Evolutionary conservation across 37 sponge, comb jelly and placozoan genomes (phyloP).

Genomic region (Tethya wilhelma): DNA sequence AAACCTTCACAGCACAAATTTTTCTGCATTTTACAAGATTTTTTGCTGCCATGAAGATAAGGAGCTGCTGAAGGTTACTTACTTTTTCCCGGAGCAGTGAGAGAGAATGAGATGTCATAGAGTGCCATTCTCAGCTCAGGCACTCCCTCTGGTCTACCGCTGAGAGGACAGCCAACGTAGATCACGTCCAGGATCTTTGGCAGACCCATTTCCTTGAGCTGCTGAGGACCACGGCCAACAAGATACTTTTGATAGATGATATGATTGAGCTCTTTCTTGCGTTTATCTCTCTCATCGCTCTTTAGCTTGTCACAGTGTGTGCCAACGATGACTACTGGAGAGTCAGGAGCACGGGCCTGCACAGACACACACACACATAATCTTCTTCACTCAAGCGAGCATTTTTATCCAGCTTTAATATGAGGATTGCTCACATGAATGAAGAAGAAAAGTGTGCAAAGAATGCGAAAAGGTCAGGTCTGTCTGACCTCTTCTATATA

Average conservation of each 20-base stretch:
- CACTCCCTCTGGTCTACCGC: constrained; percentile 67
- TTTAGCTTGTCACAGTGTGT: constrained; percentile 80
- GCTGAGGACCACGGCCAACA: constrained; percentile 43
- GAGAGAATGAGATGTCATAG: constrained; percentile 78
- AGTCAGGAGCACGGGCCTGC: constrained; percentile 88
- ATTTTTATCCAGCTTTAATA: background rate
- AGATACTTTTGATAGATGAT: constrained; percentile 61
- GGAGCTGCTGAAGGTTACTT: background rate
- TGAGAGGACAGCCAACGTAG: constrained; percentile 75
- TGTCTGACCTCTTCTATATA: no score
- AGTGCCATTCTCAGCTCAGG: constrained; percentile 68
- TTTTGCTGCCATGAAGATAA: background rate
- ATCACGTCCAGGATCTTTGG: constrained; percentile 78
- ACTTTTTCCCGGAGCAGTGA: constrained; percentile 46
- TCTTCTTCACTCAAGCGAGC: no score
- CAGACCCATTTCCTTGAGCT: constrained; percentile 76
- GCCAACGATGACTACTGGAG: constrained; percentile 91
- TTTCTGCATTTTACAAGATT: no score
- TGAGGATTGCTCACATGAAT: background rate
- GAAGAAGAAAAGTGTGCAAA: no score
- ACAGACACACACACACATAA: background rate
- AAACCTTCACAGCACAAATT: no score
- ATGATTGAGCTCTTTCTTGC: constrained; percentile 44
- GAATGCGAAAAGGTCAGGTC: no score
- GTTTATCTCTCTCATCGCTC: constrained; percentile 60